phyloP scores from a whole-genome alignment of 1,140 invertebrate species.

The Atta texana region DNA sequence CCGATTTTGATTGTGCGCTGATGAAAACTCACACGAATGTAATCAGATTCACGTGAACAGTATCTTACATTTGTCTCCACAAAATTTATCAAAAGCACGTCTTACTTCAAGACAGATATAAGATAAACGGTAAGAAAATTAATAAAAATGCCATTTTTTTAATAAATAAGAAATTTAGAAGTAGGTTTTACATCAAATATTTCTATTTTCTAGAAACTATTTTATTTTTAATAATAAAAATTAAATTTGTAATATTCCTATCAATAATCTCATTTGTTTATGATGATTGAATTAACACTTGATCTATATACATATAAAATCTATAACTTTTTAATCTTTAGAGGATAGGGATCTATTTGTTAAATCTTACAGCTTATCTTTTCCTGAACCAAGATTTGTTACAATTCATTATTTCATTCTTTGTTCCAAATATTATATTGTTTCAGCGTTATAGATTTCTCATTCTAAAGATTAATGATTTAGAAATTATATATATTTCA shows the following conservation, averaged over 20 bases:
- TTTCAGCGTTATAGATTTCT: too few species aligned
- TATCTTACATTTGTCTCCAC: constrained; percentile 17
- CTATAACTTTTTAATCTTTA: background rate
- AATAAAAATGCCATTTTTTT: background rate
- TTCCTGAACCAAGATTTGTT: too few species aligned
- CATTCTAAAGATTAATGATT: background rate
- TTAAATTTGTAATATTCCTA: background rate
- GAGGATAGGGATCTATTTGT: too few species aligned
- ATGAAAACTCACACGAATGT: constrained; percentile 15
- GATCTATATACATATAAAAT: background rate
- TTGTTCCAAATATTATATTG: too few species aligned
- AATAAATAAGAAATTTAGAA: background rate
- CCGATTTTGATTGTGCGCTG: constrained; percentile 31
- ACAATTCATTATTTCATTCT: too few species aligned
- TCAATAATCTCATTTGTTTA: background rate
- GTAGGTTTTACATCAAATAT: too few species aligned
- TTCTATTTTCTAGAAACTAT: background rate
- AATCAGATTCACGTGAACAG: background rate
- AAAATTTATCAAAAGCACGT: background rate
- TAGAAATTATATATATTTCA: background rate
- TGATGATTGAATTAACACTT: background rate
- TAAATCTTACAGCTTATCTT: too few species aligned
- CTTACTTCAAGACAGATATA: background rate
- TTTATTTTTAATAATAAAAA: background rate
- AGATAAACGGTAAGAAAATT: background rate